Percentiles rank a stretch among this genome's conserved stretches.
Conservation (phyloP, 2,888 invertebrate genomes). For the Lycophotia porphyrea region DNA sequence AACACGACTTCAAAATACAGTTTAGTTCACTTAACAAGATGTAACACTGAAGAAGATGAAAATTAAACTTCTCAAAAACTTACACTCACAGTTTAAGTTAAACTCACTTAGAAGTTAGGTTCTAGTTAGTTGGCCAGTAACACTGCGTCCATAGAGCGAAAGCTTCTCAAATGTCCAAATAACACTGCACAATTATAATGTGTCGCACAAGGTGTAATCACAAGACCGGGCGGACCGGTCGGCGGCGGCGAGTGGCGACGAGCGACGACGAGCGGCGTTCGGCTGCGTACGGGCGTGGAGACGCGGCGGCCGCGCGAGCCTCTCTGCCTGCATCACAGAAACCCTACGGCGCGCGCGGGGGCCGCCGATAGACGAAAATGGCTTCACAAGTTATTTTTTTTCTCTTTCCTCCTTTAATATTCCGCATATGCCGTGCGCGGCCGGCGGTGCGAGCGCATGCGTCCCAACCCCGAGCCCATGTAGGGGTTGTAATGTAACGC, state of each 20-base stretch:
- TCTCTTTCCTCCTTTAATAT: conserved; percentile 91
- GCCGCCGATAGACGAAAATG: conserved; percentile 89
- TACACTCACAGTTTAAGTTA: conserved; percentile 81
- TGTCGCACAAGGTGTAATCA: conserved; percentile 81
- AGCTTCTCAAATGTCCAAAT: conserved; percentile 73
- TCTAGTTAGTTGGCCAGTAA: conserved; percentile 50
- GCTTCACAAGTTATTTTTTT: conserved; percentile 91
- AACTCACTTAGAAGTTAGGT: conserved; percentile 66
- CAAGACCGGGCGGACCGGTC: conserved; percentile 80
- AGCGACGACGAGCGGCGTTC: conserved; percentile 52
- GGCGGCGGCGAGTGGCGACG: conserved; percentile 62
- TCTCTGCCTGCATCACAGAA: conserved; percentile 84
- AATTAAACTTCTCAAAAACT: conserved; percentile 78
- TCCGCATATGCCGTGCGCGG: conserved; percentile 90
- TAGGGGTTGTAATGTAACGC: conserved; percentile 88
- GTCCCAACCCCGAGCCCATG: conserved; percentile 80
- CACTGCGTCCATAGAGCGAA: conserved; percentile 70
- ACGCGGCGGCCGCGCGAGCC: conserved; percentile 81
- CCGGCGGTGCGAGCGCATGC: conserved; percentile 88
- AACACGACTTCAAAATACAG: conserved; percentile 77
- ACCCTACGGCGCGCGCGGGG: conserved; percentile 86
- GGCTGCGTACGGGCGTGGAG: conserved; percentile 73
- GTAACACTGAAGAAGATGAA: conserved; percentile 68
- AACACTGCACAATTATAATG: conserved; percentile 84
- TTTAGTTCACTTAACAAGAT: conserved; percentile 78